Evolutionary conservation across 2,797 vertebrate genomes (phyloP).

Genomic region (Pogonophryne albipinna): DNA sequence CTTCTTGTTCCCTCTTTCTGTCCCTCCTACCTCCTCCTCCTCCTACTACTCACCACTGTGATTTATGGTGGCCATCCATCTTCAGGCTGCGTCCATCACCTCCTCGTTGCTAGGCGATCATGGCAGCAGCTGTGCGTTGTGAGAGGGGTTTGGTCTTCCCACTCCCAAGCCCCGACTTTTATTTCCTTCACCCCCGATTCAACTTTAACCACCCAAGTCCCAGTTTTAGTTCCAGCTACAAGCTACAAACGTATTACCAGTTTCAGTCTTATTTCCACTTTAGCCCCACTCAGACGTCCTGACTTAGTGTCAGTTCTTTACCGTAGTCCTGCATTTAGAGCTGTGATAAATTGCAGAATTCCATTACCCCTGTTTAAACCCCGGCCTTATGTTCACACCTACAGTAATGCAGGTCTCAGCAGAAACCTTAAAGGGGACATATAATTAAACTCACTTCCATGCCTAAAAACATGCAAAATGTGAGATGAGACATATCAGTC

Average conservation of each 20-base stretch:
- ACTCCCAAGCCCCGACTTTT: constrained; percentile 54
- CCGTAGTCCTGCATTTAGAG: neutral
- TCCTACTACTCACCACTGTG: constrained; percentile 92
- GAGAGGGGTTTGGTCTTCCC: constrained; percentile 83
- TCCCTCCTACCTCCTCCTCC: constrained; percentile 79
- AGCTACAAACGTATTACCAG: neutral
- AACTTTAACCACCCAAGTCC: constrained; percentile 10
- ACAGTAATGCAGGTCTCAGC: neutral
- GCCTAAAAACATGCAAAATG: too few relatives aligned
- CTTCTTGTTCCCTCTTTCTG: constrained; percentile 78
- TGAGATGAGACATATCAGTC: too few relatives aligned
- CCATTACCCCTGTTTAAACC: neutral
- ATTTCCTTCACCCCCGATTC: constrained; percentile 32
- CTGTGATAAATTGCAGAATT: neutral
- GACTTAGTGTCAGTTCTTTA: neutral
- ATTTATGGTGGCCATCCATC: constrained; percentile 99
- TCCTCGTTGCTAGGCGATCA: constrained; percentile 99
- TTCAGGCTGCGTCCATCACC: constrained; percentile 97
- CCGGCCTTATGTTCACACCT: neutral
- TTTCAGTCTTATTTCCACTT: neutral
- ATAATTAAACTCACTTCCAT: too few relatives aligned
- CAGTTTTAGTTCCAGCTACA: neutral
- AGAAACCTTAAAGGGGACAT: neutral
- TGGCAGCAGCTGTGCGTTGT: constrained; percentile 99
- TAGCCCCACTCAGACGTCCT: too few relatives aligned